Base-by-base conservation (phyloP, 2,888 invertebrate genomes). In the Calephelis perditalis region DNA sequence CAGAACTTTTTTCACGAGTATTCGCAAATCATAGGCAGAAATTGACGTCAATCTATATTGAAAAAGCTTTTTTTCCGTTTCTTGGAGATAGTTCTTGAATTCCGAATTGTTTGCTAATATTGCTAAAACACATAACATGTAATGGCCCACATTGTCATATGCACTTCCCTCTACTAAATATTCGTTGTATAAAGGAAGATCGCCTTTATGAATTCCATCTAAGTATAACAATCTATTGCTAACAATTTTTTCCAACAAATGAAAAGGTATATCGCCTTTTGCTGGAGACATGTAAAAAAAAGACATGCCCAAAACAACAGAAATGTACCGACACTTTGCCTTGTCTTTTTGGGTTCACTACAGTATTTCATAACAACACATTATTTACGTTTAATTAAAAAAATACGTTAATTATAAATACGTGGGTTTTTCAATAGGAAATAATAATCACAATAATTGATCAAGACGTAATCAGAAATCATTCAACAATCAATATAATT, bases 121-220 rank as follows among this genome's bases (percentile, higher is more conserved):
- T 7, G 81, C 73, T 35, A 82, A 71, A 66, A 90, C 80, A 75
- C 92, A 91, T 12, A 93, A 72, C 69, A 84, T 82, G 70, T 92
- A 93, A 74, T 93, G 93, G 46, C 93, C 92, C 55, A 92, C 84
- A 65, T 91, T 91, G 69, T 93, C 93, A 66, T 92, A 88, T 9
- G 86, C 68, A 63, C 92, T 92, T 66, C 92, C 92, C 76, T 93
- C 93, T 11, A 92, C 74, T 54, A 93, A 79, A 78, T 90, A 93
- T 77, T 93, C 92, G 56, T 90, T 91, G 63, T 91, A 92, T 64
- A 68, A 68, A 37, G 64, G 65, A 58, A 71, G 64, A 60, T 83
- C 76, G 40, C 76, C 74, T 55, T 77, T 76, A 54, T 77, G 70
- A 61, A 91, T 63, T 6, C 78, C 71, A 70, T 84, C 82, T 65